Base-by-base conservation (phyloP, 2,888 invertebrate species). In the Acanthopleura granulata region DNA sequence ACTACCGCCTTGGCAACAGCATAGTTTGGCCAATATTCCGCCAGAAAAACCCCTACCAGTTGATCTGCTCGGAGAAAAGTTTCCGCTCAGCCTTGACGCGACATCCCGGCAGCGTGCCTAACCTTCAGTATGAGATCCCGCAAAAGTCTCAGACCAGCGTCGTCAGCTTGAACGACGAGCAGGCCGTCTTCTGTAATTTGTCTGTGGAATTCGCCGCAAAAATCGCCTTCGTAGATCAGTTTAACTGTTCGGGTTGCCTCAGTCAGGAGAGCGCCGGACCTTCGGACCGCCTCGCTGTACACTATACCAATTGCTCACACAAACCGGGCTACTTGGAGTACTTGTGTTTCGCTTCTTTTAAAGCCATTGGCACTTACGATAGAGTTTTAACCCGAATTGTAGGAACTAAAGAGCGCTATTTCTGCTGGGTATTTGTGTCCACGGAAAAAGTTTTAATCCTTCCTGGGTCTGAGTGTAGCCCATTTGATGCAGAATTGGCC, bases 371-470 rank as follows among this genome's bases (percentile, higher is more conserved):
- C 18, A 49, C 40, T 18, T 71, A 40, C 49, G 71, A 71, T 49
- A 1, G 71, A 40, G 15, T 71, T 16, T 9, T 71, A 22, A 71
- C 71, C 1, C 1, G 71, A 25, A 71, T 40, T 22, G 50, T 71
- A 25, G 50, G 50, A n/a, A 49, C 40, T 9, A 18, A 40, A 6
- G 71, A 49, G 4, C 40, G 40, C 16, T 71, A 49, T 49, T 49
- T 71, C n/a, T 71, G 71, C 71, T 71, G 71, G 71, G 50, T 71
- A 6, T 71, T 71, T 40, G n/a, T 71, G 15, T 40, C 71, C n/a
- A 15, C n/a, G 1, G 71, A 71, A 14, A 71, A 71, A 49, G 49
- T 71, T 22, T 18, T 71, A 3, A 71, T 71, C 40, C n/a, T 49
- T 29, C 71, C 40, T 30, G 71, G 71, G 6, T 40, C 71, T 16